Conservation (phyloP, 2,797 vertebrate genomes). For the Amphiprion clarkii region DNA sequence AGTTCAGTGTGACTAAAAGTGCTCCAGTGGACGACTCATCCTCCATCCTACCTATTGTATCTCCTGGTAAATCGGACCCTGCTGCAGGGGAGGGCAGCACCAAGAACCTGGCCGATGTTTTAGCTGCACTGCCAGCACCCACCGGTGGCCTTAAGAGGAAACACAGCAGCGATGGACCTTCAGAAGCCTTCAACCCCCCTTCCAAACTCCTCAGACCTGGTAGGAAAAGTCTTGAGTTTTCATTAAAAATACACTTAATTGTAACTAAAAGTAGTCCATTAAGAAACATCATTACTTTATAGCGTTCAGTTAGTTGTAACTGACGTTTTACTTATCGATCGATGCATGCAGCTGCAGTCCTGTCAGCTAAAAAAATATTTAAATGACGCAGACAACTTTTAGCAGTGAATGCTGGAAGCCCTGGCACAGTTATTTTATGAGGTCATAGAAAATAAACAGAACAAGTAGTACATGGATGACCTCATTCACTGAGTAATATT, state of each 20-base stretch:
- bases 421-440: background rate
- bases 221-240: conserved; percentile 41
- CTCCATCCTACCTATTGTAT: conserved; percentile 43
- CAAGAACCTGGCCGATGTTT: conserved; percentile 82
- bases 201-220: conserved; percentile 87
- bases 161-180: conserved; percentile 71
- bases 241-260: background rate
- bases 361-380: background rate
- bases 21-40: conserved; percentile 73
- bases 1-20: conserved; percentile 83
- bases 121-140: conserved; percentile 80
- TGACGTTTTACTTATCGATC: no score
- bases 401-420: background rate
- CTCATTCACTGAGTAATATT: background rate
- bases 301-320: no score
- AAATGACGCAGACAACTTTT: background rate
- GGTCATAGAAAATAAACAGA: background rate
- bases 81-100: conserved; percentile 75
- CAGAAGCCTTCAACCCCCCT: conserved; percentile 66
- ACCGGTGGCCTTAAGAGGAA: conserved; percentile 88
- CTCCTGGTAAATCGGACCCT: conserved; percentile 64
- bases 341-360: no score
- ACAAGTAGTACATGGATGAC: background rate
- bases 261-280: no score
- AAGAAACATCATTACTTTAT: no score